A percentile compares a stretch with the other conserved stretches of the same genome.
Conservation (phyloP, 2,113 vertebrate species). For the Odobenus rosmarus region DNA sequence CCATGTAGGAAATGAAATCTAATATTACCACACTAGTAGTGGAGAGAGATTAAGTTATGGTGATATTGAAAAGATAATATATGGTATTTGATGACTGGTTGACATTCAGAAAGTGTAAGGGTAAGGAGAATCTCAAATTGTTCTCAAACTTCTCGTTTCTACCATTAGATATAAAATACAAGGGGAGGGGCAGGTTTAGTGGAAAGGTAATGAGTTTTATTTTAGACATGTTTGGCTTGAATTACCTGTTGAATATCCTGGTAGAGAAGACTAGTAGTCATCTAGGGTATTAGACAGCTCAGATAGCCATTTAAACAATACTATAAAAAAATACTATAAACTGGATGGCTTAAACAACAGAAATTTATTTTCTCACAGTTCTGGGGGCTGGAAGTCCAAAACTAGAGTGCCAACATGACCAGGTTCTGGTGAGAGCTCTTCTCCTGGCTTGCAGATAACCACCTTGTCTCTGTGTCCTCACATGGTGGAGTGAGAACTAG, state of each 20-base stretch:
- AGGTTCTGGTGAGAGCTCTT: not conserved
- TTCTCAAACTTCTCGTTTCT: not conserved
- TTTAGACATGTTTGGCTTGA: not conserved
- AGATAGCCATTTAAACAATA: not conserved
- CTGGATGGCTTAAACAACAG: not conserved
- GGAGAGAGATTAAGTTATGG: slow-evolving; percentile 13
- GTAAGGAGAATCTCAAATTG: not conserved
- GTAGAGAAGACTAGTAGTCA: not conserved
- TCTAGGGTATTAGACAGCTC: not conserved
- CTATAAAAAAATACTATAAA: not conserved
- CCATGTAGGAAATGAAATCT: not conserved
- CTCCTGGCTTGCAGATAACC: not conserved
- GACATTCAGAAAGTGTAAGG: not conserved
- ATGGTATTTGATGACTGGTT: not conserved
- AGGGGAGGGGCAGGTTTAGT: not conserved
- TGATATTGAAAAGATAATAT: not conserved
- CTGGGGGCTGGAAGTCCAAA: not conserved
- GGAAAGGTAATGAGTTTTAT: not conserved
- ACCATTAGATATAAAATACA: not conserved
- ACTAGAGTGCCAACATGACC: not conserved
- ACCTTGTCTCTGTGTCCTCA: not conserved
- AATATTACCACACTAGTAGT: not conserved
- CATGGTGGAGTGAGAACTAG: not conserved
- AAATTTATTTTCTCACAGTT: not conserved
- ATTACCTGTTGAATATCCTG: not conserved